Evolutionary conservation across 1,140 invertebrate species (phyloP), one percentile per base, ranked within the genome.

Genomic region (Heliconius congener): DNA sequence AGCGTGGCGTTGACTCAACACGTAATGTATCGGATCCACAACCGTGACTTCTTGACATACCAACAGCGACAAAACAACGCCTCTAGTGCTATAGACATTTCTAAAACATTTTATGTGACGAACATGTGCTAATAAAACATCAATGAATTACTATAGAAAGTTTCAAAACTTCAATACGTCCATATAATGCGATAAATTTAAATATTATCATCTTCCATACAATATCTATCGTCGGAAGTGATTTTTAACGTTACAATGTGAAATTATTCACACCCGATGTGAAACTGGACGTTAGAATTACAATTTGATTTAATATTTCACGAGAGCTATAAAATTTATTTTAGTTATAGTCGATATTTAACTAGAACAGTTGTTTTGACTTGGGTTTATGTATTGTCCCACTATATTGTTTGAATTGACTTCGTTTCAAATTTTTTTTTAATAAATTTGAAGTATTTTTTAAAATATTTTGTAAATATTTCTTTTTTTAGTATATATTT

Each of bases 121-220:
- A 30, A 30, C 60, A 66, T 66, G 60, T 66, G 60, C 8, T 66
- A 66, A 66, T 66, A 66, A 66, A 30, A 76, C 27, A 52, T 80
- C 71, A 76, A 80, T 81, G 80, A 84, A 88, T 85, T 81, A 83
- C 84, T 73, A 78, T 87, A 87, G 87, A 88, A 88, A 88, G 87
- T 82, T 82, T 72, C 76, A 76, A 80, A 79, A 81, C 81, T 66
- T 86, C 81, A 83, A 83, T 73, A 81, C 78, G 73, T 78, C 81
- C 84, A 82, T 86, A 81, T 84, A 84, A 76, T 34, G 74, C 27
- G 57, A 82, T 79, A 79, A 74, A 77, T 79, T 77, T 81, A 71
- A 81, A 81, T 71, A 77, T 80, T 73, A 80, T 52, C 50, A 52
- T 52, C 6, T 66, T 77, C 57, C 46, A 71, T 60, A 81, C 79